Conservation (phyloP, 2,888 invertebrate genomes). For the Copidosoma aretas region DNA sequence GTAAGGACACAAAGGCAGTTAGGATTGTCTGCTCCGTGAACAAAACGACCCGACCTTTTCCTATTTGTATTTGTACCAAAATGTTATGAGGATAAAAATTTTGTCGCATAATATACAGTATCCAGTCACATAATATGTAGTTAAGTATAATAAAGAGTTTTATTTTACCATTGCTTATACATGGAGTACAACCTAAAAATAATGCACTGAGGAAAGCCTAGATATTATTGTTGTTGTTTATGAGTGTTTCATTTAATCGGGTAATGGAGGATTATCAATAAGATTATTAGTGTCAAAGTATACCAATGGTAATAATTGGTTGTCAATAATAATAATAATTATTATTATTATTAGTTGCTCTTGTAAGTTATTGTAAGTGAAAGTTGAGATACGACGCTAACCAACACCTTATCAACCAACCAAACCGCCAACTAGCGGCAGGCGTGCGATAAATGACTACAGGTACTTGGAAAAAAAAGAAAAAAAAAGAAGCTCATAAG, state of each 20-base stretch:
- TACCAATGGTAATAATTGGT: slow-evolving; percentile 7
- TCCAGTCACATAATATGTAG: background rate
- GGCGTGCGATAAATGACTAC: slow-evolving; percentile 35
- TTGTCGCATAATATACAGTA: slow-evolving; percentile 3
- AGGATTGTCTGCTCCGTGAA: slow-evolving; percentile 22
- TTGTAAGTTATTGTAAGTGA: slow-evolving; percentile 13
- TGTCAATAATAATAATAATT: slow-evolving; percentile 21
- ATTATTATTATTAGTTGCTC: slow-evolving; percentile 12
- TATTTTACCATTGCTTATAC: background rate
- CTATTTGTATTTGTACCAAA: slow-evolving; percentile 15
- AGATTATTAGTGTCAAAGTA: slow-evolving; percentile 4
- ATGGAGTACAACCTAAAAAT: background rate
- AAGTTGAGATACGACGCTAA: slow-evolving; percentile 40
- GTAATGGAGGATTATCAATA: background rate
- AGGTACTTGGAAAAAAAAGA: slow-evolving; percentile 14
- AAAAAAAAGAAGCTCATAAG: slow-evolving; percentile 16
- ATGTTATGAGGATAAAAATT: slow-evolving; percentile 33
- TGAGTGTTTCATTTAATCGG: background rate
- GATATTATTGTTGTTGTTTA: background rate
- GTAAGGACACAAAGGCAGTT: slow-evolving; percentile 11
- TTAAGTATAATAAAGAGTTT: slow-evolving; percentile 2
- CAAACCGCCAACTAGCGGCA: slow-evolving; percentile 35
- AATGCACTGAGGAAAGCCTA: no score
- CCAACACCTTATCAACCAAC: slow-evolving; percentile 52
- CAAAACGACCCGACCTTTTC: slow-evolving; percentile 36